A percentile compares a stretch with the other conserved stretches of the same genome.
phyloP scores from a whole-genome alignment of 2,888 invertebrate genomes.

The Cactoblastis cactorum region DNA sequence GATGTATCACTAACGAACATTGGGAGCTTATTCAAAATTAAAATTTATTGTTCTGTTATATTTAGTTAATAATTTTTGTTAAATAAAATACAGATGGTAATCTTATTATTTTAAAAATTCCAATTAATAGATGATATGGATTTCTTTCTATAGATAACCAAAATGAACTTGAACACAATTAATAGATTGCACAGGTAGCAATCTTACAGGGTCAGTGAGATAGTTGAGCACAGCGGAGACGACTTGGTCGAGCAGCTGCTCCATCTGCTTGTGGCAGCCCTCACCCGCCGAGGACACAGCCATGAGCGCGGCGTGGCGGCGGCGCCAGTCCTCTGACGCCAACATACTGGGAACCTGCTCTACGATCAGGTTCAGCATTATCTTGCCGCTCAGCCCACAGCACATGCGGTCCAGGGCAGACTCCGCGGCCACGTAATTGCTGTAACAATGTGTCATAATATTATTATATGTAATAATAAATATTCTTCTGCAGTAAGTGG shows the following conservation, averaged over 20 bases:
- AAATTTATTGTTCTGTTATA: not conserved
- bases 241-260: conserved; percentile 93
- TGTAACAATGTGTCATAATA: conserved; percentile 46
- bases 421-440: conserved; percentile 97
- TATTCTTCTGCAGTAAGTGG: not conserved
- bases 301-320: conserved; percentile 98
- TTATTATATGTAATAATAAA: not conserved
- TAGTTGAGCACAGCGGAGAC: conserved; percentile 94
- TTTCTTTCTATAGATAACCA: too few relatives aligned
- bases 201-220: conserved; percentile 88
- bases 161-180: too few relatives aligned
- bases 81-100: too few relatives aligned
- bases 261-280: conserved; percentile 99
- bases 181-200: too few relatives aligned
- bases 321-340: conserved; percentile 89
- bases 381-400: conserved; percentile 96
- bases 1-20: conserved; percentile 74
- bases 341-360: conserved; percentile 93
- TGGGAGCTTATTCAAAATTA: conserved; percentile 42
- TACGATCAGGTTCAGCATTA: conserved; percentile 93
- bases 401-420: conserved; percentile 97
- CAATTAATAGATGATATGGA: too few relatives aligned
- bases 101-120: too few relatives aligned
- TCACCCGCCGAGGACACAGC: conserved; percentile 99
- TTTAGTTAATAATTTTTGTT: too few relatives aligned